Percentiles rank a stretch among this genome's conserved stretches.
Conservation (phyloP, 2,888 invertebrate species). For the Dinocampus coccinellae region DNA sequence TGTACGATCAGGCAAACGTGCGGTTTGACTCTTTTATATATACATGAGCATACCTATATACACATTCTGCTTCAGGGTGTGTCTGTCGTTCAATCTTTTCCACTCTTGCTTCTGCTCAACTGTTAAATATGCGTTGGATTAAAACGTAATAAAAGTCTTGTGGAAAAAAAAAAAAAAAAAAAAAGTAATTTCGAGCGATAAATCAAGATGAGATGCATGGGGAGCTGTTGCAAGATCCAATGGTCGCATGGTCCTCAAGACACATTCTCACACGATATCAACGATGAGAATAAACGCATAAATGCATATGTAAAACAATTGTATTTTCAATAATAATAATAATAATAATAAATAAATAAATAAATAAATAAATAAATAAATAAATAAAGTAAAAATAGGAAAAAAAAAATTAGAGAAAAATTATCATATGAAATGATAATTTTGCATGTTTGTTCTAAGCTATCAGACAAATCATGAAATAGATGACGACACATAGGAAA, state of each 20-base stretch:
- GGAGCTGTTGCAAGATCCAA: neutral
- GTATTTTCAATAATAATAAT: no score
- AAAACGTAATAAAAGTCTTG: slow-evolving; percentile 61
- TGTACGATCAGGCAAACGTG: neutral
- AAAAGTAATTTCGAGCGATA: slow-evolving; percentile 63
- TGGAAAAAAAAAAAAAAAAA: slow-evolving; percentile 54
- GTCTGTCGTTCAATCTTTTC: slow-evolving; percentile 14
- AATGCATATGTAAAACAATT: neutral
- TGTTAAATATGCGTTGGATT: slow-evolving; percentile 54
- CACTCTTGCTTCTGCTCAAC: slow-evolving; percentile 23
- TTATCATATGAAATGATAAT: no score
- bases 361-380: no score
- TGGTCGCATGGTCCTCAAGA: neutral
- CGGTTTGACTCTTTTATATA: slow-evolving; percentile 4
- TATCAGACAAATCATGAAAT: no score
- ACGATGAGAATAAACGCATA: neutral
- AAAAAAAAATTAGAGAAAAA: no score
- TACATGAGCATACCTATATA: neutral
- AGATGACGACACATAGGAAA: neutral
- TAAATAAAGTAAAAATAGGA: no score
- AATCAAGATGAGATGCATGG: slow-evolving; percentile 52
- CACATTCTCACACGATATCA: slow-evolving; percentile 17
- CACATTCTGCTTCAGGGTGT: slow-evolving; percentile 15
- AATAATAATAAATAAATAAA: no score
- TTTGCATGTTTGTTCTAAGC: no score